phyloP scores from a whole-genome alignment of 2,113 vertebrate species.

The Corythaixoides concolor region DNA sequence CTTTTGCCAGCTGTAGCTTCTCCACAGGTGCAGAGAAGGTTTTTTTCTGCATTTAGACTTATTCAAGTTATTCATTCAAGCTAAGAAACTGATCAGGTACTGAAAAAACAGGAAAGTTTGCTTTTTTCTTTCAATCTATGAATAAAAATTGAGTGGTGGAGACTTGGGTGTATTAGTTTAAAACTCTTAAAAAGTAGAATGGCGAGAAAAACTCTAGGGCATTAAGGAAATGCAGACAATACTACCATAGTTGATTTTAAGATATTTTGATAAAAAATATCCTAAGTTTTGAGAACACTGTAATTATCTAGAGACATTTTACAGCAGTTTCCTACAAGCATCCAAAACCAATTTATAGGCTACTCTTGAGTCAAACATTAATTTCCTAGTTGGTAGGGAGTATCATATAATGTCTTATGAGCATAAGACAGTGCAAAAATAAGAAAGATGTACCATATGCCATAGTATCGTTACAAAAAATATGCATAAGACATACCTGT shows the following conservation, averaged over 20 bases:
- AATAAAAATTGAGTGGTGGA: background rate
- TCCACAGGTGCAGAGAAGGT: slow-evolving; percentile 16
- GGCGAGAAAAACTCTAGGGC: background rate
- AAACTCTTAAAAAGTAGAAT: background rate
- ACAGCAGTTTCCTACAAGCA: background rate
- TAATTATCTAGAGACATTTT: background rate
- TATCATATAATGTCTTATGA: background rate
- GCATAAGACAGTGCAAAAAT: background rate
- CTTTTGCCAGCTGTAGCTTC: slow-evolving; percentile 43
- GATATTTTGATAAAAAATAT: background rate
- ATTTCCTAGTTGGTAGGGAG: background rate
- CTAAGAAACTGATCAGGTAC: background rate
- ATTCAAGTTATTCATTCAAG: background rate
- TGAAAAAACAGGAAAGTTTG: background rate
- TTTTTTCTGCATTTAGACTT: background rate
- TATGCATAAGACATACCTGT: rapidly evolving
- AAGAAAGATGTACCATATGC: background rate
- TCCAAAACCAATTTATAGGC: background rate
- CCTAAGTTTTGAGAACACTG: background rate
- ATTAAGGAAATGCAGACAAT: background rate
- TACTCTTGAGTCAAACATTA: background rate
- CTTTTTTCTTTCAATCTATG: background rate
- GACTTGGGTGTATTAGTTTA: background rate
- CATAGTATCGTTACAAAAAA: background rate
- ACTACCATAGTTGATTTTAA: background rate